A percentile compares a stretch with the other conserved stretches of the same genome.
Conservation (phyloP, 2,888 invertebrate genomes). For the Margaritifera margaritifera region DNA sequence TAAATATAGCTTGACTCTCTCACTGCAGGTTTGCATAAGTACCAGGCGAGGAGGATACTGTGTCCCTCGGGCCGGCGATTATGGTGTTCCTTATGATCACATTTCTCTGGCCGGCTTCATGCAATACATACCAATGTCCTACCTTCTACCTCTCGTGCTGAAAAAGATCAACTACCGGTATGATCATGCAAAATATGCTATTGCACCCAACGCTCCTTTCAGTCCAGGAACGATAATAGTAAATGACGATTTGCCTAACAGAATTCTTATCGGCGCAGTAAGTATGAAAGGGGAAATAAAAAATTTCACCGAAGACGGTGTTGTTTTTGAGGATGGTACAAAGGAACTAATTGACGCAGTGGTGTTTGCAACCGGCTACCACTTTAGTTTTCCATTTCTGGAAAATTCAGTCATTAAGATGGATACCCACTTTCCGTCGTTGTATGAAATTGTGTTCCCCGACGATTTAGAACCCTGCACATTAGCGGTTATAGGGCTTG, state of each 20-base stretch:
- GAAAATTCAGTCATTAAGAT: slow-evolving; percentile 21
- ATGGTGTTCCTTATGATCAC: slow-evolving; percentile 55
- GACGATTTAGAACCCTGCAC: slow-evolving; percentile 19
- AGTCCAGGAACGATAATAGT: slow-evolving; percentile 21
- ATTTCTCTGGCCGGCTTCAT: slow-evolving; percentile 21
- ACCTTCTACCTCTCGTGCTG: slow-evolving; percentile 28
- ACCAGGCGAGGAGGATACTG: slow-evolving; percentile 73
- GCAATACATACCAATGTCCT: slow-evolving; percentile 24
- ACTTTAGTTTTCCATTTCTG: slow-evolving; percentile 34
- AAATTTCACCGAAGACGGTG: slow-evolving; percentile 27
- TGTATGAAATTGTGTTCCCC: slow-evolving; percentile 34
- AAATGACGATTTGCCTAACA: slow-evolving; percentile 40
- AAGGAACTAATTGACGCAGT: slow-evolving; percentile 27
- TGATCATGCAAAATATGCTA: slow-evolving; percentile 30
- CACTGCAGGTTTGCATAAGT: slow-evolving; percentile 68
- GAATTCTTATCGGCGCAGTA: slow-evolving; percentile 30
- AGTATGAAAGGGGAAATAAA: slow-evolving; percentile 21
- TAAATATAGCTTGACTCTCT: not conserved
- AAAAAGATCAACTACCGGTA: slow-evolving; percentile 32
- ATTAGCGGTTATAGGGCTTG: slow-evolving; percentile 34
- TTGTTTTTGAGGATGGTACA: slow-evolving; percentile 30
- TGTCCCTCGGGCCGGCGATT: slow-evolving; percentile 60
- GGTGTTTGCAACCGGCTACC: slow-evolving; percentile 33
- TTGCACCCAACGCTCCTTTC: slow-evolving; percentile 30
- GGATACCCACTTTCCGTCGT: slow-evolving; percentile 22